Evolutionary conservation across 2,888 invertebrate species (phyloP).

Genomic region (Pegoplata infirma): DNA sequence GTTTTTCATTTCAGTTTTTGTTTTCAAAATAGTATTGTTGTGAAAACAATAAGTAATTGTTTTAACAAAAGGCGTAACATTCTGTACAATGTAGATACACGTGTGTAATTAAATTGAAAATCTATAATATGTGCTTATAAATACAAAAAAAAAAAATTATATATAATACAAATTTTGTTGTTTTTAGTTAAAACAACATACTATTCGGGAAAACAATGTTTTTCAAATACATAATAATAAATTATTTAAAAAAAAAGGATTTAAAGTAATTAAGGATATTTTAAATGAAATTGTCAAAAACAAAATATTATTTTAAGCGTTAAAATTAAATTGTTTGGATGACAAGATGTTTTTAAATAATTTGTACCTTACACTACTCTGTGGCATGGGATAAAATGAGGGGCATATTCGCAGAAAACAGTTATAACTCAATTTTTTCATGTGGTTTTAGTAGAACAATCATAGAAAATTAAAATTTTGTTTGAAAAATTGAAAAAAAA

Average conservation of each 20-base stretch:
- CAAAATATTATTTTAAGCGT: too few relatives aligned
- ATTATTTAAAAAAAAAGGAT: neutral
- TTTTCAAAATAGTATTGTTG: constrained; percentile 30
- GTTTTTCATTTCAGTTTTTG: neutral
- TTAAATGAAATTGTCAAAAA: neutral
- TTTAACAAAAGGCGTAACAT: constrained; percentile 44
- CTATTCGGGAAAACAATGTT: neutral
- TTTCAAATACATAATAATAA: neutral
- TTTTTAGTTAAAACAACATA: neutral
- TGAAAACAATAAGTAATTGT: constrained; percentile 40
- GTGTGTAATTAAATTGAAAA: constrained; percentile 28
- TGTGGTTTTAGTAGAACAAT: too few relatives aligned
- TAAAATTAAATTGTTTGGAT: too few relatives aligned
- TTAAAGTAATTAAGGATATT: neutral
- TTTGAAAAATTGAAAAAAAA: too few relatives aligned
- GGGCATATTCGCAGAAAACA: too few relatives aligned
- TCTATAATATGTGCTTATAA: constrained; percentile 12
- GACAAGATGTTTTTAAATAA: too few relatives aligned
- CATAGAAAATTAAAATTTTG: too few relatives aligned
- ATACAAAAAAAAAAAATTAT: constrained; percentile 14
- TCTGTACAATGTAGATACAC: neutral
- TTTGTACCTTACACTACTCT: too few relatives aligned
- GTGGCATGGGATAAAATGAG: too few relatives aligned
- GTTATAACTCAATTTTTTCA: too few relatives aligned
- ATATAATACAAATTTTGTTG: neutral